Conservation (phyloP, 1,140 invertebrate species). For the Bombus haemorrhoidalis region DNA sequence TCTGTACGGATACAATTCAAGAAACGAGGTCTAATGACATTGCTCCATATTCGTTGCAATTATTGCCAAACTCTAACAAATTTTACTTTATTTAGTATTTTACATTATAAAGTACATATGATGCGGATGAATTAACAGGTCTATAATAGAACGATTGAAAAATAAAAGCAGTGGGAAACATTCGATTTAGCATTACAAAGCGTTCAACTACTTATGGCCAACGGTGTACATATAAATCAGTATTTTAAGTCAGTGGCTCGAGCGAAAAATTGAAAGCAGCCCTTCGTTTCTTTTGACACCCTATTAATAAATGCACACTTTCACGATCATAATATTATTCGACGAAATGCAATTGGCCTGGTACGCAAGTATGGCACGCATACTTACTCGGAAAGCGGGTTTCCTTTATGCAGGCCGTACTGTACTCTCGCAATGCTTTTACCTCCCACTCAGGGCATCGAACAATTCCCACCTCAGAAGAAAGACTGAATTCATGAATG, state of each 20-base stretch:
- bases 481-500: constrained; percentile 64
- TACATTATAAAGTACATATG: too few species aligned
- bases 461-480: constrained; percentile 57
- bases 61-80: too few species aligned
- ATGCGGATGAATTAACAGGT: too few species aligned
- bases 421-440: constrained; percentile 49
- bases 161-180: too few species aligned
- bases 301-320: neutral
- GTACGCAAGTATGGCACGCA: neutral
- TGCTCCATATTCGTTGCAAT: too few species aligned
- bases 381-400: neutral
- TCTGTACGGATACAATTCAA: too few species aligned
- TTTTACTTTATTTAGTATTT: too few species aligned
- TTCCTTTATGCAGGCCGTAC: constrained; percentile 36
- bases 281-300: neutral
- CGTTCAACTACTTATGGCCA: too few species aligned
- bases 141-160: too few species aligned
- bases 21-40: too few species aligned
- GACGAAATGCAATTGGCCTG: constrained; percentile 14
- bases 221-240: neutral
- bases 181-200: too few species aligned
- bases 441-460: constrained; percentile 51
- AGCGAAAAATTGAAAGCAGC: neutral
- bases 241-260: neutral
- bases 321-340: neutral